Conservation (phyloP, 2,113 vertebrate species). For the Poecilia latipinna region DNA sequence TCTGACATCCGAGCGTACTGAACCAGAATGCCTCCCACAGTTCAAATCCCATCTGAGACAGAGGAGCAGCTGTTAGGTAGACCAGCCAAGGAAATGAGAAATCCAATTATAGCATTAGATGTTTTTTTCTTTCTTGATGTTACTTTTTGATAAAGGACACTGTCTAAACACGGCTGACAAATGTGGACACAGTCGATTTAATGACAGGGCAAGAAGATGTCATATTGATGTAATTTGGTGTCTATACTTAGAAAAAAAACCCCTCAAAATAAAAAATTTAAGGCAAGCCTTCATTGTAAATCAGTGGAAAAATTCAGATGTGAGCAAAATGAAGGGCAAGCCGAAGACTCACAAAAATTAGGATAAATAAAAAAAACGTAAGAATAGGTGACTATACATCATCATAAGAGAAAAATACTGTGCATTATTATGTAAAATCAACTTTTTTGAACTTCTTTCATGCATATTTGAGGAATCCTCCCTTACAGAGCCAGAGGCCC, state of each 20-base stretch:
- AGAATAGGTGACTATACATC: too few relatives aligned
- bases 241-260: background rate
- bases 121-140: background rate
- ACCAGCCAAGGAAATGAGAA: slow-evolving; percentile 9
- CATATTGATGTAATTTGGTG: background rate
- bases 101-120: background rate
- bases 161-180: background rate
- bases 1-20: background rate
- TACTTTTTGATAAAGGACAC: background rate
- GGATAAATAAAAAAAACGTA: too few relatives aligned
- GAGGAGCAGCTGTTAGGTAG: slow-evolving; percentile 1
- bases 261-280: background rate
- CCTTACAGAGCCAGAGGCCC: too few relatives aligned
- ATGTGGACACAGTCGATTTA: background rate
- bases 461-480: too few relatives aligned
- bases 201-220: background rate
- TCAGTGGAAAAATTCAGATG: too few relatives aligned
- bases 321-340: too few relatives aligned
- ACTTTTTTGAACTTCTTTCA: too few relatives aligned
- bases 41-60: slow-evolving; percentile 3
- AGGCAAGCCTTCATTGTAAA: too few relatives aligned
- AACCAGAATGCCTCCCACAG: slow-evolving; percentile 2
- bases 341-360: too few relatives aligned
- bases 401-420: too few relatives aligned
- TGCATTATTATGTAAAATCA: too few relatives aligned